These are phyloP conservation scores for Mesocentrotus franciscanus DNA, from an alignment of 53 echinoderm and acorn worm species.

Conservation along the genomic window DNA sequence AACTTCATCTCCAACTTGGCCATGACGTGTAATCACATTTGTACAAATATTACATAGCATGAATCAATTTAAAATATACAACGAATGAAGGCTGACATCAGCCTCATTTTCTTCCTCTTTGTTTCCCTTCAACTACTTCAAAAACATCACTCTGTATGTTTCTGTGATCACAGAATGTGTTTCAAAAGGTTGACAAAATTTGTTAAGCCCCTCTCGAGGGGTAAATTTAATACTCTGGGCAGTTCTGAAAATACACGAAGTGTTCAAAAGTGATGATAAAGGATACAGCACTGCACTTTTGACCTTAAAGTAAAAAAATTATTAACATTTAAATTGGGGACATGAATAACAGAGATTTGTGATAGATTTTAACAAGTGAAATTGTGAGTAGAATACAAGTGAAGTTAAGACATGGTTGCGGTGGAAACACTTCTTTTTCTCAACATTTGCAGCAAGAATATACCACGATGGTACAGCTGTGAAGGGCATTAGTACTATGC, in stretches of 20 bases:
- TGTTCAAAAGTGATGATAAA: neutral
- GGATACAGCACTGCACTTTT: neutral
- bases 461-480: neutral
- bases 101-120: neutral
- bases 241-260: neutral
- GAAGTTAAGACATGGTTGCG: no score
- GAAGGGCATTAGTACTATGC: slow-evolving; percentile 20
- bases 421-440: neutral
- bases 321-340: neutral
- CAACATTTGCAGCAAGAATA: neutral
- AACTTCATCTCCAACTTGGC: neutral
- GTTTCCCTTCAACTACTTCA: neutral
- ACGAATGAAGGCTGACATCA: neutral
- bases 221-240: neutral
- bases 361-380: neutral
- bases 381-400: neutral
- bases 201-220: neutral
- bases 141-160: neutral
- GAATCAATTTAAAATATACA: slow-evolving; percentile 38
- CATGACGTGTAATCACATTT: slow-evolving; percentile 12
- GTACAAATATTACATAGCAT: slow-evolving; percentile 33
- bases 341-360: neutral
- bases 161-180: neutral
- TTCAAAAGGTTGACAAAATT: neutral
- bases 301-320: neutral